These are phyloP conservation scores for Copidosoma aretas DNA, from an alignment of 2,888 invertebrate species.

Conservation along the genomic window DNA sequence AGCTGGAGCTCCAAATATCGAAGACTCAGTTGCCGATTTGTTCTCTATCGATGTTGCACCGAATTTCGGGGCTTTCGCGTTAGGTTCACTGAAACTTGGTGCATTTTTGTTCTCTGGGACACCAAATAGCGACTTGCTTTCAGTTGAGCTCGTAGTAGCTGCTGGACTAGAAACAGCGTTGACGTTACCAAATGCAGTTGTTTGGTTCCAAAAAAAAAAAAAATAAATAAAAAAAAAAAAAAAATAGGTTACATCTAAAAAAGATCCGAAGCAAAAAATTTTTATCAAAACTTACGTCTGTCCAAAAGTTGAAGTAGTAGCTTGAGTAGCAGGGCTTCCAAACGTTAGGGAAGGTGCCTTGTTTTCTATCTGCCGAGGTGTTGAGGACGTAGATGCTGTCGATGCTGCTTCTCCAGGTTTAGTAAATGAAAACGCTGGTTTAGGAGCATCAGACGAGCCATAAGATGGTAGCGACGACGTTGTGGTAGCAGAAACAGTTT, in stretches of 20 bases:
- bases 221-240: no score
- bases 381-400: neutral
- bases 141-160: conserved; percentile 10
- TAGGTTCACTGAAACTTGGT: conserved; percentile 44
- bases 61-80: conserved; percentile 47
- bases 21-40: conserved; percentile 12
- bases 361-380: conserved; percentile 7
- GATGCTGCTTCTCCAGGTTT: conserved; percentile 5
- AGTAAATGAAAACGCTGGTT: conserved; percentile 27
- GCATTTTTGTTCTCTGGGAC: conserved; percentile 43
- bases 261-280: no score
- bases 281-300: conserved; percentile 18
- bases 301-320: conserved; percentile 22
- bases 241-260: no score
- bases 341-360: conserved; percentile 35
- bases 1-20: conserved; percentile 36
- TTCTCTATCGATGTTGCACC: conserved; percentile 36
- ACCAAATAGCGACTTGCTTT: conserved; percentile 45
- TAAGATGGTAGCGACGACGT: conserved; percentile 27
- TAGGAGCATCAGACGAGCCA: conserved; percentile 28
- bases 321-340: conserved; percentile 19
- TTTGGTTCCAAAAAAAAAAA: conserved; percentile 25
- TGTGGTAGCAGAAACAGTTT: conserved; percentile 8
- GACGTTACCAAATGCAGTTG: conserved; percentile 26
- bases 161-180: conserved; percentile 9